Conservation (phyloP, 2,113 vertebrate species). For the Melanotaenia duboulayi region DNA sequence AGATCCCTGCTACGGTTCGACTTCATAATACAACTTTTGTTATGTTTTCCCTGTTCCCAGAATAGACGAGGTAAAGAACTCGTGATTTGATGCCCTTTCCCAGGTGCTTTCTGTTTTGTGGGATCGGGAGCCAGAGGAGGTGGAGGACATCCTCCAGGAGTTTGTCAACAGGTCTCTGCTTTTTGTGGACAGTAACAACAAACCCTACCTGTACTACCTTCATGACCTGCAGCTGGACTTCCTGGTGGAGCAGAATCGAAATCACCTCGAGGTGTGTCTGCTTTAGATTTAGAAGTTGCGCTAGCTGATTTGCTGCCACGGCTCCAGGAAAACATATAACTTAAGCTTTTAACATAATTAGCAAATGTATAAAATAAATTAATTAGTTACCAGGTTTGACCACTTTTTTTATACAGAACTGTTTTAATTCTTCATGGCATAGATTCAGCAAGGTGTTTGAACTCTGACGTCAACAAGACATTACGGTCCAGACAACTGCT, state of each 20-base stretch:
- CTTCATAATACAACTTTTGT: background rate
- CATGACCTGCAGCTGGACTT: constrained; percentile 98
- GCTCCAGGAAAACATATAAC: too few species aligned
- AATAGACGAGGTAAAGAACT: background rate
- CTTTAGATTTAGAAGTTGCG: background rate
- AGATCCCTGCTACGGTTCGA: constrained; percentile 93
- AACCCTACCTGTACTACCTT: constrained; percentile 92
- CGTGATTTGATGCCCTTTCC: background rate
- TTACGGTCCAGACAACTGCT: too few species aligned
- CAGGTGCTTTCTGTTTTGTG: constrained; percentile 94
- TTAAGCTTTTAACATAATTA: too few species aligned
- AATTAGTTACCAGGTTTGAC: too few species aligned
- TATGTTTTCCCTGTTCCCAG: background rate
- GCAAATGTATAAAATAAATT: too few species aligned
- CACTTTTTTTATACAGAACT: too few species aligned
- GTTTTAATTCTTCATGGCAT: too few species aligned
- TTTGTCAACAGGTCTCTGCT: constrained; percentile 97
- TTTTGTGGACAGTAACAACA: constrained; percentile 90
- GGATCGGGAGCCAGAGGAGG: constrained; percentile 93
- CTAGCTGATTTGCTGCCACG: background rate
- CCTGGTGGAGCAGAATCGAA: constrained; percentile 90
- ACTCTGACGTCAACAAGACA: too few species aligned
- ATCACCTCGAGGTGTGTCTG: constrained; percentile 84
- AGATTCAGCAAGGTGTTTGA: too few species aligned
- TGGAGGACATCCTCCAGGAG: constrained; percentile 93